phyloP scores from a whole-genome alignment of 2,113 vertebrate species.

The Hassar affinis region DNA sequence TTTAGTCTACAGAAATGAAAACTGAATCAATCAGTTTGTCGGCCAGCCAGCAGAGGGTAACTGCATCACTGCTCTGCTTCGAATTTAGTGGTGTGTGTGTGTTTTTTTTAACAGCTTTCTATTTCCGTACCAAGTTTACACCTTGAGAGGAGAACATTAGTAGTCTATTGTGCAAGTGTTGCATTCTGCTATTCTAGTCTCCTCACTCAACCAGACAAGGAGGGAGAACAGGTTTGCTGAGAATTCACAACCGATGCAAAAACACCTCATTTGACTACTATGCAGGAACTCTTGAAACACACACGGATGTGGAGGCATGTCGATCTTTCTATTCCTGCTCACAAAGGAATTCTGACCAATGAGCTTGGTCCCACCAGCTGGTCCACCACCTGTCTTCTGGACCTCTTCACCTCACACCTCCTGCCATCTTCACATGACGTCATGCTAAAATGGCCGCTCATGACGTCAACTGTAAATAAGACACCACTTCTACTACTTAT shows the following conservation, averaged over 20 bases:
- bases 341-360: background rate
- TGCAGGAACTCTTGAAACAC: background rate
- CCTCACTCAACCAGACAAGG: background rate
- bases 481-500: background rate
- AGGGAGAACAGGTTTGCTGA: conserved; percentile 7
- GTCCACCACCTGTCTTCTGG: background rate
- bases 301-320: background rate
- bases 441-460: background rate
- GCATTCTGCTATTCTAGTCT: background rate
- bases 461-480: background rate
- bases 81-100: background rate
- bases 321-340: background rate
- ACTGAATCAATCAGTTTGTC: background rate
- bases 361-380: background rate
- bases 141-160: background rate
- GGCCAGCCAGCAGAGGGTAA: conserved; percentile 27
- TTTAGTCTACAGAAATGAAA: background rate
- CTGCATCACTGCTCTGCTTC: background rate
- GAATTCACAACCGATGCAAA: background rate
- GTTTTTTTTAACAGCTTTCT: background rate
- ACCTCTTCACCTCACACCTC: background rate
- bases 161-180: background rate
- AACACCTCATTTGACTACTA: background rate
- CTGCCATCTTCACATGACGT: background rate
- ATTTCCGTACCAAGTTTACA: background rate